A percentile compares a stretch with the other conserved stretches of the same genome.
Evolutionary conservation across 2,888 invertebrate genomes (phyloP).

Genomic region (Trachelus tabidus): DNA sequence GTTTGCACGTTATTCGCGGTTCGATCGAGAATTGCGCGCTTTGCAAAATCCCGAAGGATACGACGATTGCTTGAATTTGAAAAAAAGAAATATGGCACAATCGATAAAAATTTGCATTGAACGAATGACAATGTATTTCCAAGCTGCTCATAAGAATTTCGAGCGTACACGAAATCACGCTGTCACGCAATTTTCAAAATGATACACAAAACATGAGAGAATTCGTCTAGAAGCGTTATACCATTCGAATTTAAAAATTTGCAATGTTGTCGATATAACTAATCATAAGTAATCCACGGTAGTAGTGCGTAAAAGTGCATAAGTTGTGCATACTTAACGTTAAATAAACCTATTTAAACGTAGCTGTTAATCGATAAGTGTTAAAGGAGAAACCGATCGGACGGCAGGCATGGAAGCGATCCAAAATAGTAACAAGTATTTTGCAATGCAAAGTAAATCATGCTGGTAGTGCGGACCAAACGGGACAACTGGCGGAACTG

Average conservation of each 20-base stretch:
- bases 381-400: conserved; percentile 53
- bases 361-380: conserved; percentile 26
- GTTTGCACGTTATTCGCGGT: not conserved
- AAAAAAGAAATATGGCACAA: not conserved
- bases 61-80: not conserved
- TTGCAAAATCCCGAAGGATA: not conserved
- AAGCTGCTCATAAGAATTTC: not conserved
- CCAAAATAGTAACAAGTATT: conserved; percentile 52
- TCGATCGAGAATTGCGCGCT: not conserved
- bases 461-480: conserved; percentile 65
- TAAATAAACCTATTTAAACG: conserved; percentile 24
- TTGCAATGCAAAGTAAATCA: conserved; percentile 50
- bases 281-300: not conserved
- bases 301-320: not conserved
- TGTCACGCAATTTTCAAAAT: not conserved
- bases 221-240: not conserved
- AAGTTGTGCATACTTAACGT: conserved; percentile 11
- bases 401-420: conserved; percentile 61
- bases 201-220: not conserved
- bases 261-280: conserved; percentile 31
- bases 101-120: not conserved
- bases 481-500: conserved; percentile 57
- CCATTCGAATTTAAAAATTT: conserved; percentile 27
- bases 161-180: not conserved
- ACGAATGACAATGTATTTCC: not conserved